phyloP scores from a whole-genome alignment of 2,797 vertebrate genomes.

The Galaxias olidus region DNA sequence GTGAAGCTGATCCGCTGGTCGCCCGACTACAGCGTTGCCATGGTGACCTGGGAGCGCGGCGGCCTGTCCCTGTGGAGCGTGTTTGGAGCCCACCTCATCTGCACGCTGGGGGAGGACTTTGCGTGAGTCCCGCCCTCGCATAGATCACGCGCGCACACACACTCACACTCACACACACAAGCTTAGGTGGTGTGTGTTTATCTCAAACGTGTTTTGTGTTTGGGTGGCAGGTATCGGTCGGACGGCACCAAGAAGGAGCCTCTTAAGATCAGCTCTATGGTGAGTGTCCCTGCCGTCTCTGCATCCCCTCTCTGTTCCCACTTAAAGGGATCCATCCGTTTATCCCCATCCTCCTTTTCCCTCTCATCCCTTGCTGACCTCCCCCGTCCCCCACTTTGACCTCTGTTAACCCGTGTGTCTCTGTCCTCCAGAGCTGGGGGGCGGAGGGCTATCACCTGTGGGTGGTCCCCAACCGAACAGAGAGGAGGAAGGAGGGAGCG shows the following conservation, averaged over 20 bases:
- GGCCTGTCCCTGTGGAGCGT: slow-evolving; percentile 97
- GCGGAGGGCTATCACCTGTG: slow-evolving; percentile 97
- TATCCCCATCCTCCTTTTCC: not conserved
- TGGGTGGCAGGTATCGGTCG: slow-evolving; percentile 83
- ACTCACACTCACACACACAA: not conserved
- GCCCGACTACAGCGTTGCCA: slow-evolving; percentile 93
- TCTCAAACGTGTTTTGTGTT: not conserved
- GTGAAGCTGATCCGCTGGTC: slow-evolving; percentile 95
- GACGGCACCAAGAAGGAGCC: slow-evolving; percentile 98
- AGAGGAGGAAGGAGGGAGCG: slow-evolving; percentile 52
- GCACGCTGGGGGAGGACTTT: slow-evolving; percentile 97
- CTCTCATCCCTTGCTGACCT: not conserved
- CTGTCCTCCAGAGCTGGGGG: slow-evolving; percentile 83
- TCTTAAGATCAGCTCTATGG: slow-evolving; percentile 96
- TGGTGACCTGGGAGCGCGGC: slow-evolving; percentile 95
- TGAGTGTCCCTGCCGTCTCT: slow-evolving; percentile 49
- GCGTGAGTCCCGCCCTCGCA: slow-evolving; percentile 78
- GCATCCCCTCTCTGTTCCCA: not conserved
- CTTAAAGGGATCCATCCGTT: not conserved
- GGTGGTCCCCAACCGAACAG: slow-evolving; percentile 80
- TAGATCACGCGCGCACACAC: slow-evolving; percentile 3
- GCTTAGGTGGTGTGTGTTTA: too few species aligned
- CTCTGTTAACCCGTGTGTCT: not conserved
- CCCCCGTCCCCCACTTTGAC: not conserved
- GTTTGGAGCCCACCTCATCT: slow-evolving; percentile 97